A percentile compares a stretch with the other conserved stretches of the same genome.
These are phyloP conservation scores for Telmatherina bonti DNA, from an alignment of 2,797 vertebrate species.

Conservation along the genomic window DNA sequence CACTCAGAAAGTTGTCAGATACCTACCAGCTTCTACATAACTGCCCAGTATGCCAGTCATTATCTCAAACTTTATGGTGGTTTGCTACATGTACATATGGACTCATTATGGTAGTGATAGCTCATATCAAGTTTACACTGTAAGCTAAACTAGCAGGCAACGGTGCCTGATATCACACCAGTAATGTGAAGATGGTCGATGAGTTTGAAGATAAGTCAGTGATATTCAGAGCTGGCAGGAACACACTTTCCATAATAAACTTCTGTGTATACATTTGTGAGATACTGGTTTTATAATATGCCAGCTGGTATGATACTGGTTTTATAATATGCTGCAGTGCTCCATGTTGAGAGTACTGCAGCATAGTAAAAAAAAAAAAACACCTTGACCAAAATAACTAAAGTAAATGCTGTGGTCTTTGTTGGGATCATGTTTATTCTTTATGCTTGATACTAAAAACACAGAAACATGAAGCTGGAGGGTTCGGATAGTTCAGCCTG, in stretches of 20 bases:
- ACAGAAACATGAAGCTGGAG: conserved; percentile 35
- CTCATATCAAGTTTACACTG: background rate
- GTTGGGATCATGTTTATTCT: conserved; percentile 11
- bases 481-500: conserved; percentile 13
- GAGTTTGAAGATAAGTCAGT: background rate
- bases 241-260: conserved; percentile 9
- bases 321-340: conserved; percentile 24
- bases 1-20: background rate
- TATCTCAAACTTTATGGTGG: background rate
- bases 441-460: conserved; percentile 29
- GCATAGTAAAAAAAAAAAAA: conserved; percentile 25
- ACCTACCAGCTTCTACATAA: background rate
- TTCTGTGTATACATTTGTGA: conserved; percentile 18
- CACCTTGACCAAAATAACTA: conserved; percentile 19
- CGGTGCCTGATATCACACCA: background rate
- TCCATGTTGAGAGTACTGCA: conserved; percentile 19
- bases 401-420: conserved; percentile 33
- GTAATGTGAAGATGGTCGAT: background rate
- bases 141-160: background rate
- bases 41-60: background rate
- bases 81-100: conserved; percentile 24
- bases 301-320: too few relatives aligned
- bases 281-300: background rate
- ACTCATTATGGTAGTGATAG: background rate
- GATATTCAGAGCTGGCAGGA: conserved; percentile 2